These are phyloP conservation scores for Sesamia inferens DNA, from an alignment of 2,888 invertebrate species.

Conservation along the genomic window DNA sequence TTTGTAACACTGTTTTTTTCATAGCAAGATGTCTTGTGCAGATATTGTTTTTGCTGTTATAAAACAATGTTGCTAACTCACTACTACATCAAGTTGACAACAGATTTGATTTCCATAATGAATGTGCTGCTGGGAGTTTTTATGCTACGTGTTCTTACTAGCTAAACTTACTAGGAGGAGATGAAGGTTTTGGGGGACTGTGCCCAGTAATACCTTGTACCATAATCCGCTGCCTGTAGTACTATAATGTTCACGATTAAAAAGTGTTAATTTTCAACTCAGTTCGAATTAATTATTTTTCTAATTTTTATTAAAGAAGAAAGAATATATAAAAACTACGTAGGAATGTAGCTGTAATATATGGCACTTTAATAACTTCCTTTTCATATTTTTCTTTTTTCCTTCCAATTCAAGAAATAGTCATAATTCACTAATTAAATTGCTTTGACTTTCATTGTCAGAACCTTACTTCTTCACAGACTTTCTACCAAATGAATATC, in stretches of 20 bases:
- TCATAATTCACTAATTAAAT: conserved; percentile 2
- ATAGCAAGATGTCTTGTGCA: neutral
- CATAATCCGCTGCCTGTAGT: neutral
- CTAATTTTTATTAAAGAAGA: neutral
- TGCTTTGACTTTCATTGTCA: conserved; percentile 15
- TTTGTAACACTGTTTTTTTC: neutral
- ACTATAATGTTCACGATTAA: neutral
- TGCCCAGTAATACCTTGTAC: neutral
- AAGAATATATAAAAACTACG: neutral
- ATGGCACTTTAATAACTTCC: neutral
- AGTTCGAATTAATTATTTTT: neutral
- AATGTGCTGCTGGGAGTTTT: neutral
- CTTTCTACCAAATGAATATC: conserved; percentile 51
- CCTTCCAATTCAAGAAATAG: neutral
- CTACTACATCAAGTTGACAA: neutral
- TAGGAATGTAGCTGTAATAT: too few species aligned
- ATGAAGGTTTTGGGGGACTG: neutral
- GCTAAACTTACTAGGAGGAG: neutral
- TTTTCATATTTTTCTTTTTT: neutral
- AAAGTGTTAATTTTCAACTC: neutral
- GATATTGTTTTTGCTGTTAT: neutral
- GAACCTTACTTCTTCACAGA: conserved; percentile 14
- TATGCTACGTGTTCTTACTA: neutral
- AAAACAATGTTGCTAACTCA: neutral
- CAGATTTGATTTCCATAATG: neutral